Evolutionary conservation across 2,888 invertebrate species (phyloP).

Genomic region (Biston betularia): DNA sequence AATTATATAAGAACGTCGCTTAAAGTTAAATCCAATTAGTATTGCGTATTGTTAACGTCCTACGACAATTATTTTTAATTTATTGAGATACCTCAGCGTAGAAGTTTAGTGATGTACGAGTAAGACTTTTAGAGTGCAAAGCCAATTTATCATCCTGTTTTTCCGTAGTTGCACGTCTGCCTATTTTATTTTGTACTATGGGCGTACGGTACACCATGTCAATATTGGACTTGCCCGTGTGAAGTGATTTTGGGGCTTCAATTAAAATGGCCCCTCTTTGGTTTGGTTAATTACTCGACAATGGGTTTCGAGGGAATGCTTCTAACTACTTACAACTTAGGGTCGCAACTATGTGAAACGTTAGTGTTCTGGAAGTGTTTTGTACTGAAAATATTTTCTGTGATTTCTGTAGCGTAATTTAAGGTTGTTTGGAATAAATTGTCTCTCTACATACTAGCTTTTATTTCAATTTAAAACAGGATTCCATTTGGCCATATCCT

Average conservation of each 20-base stretch:
- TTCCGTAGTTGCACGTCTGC: constrained; percentile 5
- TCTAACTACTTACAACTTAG: constrained; percentile 2
- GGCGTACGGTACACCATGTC: constrained; percentile 51
- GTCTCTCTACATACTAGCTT: neutral
- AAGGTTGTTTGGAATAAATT: neutral
- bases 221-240: constrained; percentile 54
- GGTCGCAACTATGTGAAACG: neutral
- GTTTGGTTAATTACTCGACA: constrained; percentile 32
- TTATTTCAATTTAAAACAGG: too few relatives aligned
- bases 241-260: constrained; percentile 40
- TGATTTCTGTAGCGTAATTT: neutral
- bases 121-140: too few relatives aligned
- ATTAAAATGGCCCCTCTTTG: constrained; percentile 35
- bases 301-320: constrained; percentile 18
- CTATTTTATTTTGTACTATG: constrained; percentile 30
- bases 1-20: too few relatives aligned
- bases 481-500: too few relatives aligned
- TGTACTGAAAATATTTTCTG: neutral
- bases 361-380: neutral
- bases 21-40: too few relatives aligned
- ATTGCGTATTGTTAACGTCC: too few relatives aligned
- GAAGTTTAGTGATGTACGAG: too few relatives aligned
- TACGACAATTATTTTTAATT: too few relatives aligned
- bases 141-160: neutral
- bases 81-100: too few relatives aligned